A percentile compares a stretch with the other conserved stretches of the same genome.
These are phyloP conservation scores for Lithosia quadra DNA, from an alignment of 2,888 invertebrate species.

Conservation along the genomic window DNA sequence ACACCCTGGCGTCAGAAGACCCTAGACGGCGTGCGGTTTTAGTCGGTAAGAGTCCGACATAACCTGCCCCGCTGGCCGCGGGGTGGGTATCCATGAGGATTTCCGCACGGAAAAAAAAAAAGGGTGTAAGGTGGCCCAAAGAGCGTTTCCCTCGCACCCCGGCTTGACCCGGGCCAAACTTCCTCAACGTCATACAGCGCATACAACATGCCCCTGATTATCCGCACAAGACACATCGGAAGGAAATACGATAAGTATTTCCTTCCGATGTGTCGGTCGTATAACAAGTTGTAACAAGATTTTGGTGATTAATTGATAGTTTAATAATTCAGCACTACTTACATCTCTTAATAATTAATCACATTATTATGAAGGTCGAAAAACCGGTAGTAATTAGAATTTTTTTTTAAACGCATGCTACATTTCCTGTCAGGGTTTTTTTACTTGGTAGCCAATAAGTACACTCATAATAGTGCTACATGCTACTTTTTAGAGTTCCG, in stretches of 20 bases:
- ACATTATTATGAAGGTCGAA: neutral
- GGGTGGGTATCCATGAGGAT: too few relatives aligned
- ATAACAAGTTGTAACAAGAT: neutral
- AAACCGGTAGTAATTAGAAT: neutral
- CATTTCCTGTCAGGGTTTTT: neutral
- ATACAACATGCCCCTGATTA: neutral
- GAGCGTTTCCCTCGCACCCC: too few relatives aligned
- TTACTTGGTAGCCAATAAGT: neutral
- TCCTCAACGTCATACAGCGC: neutral
- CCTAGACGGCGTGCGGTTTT: too few relatives aligned
- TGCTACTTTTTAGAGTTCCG: too few relatives aligned
- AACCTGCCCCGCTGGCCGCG: too few relatives aligned
- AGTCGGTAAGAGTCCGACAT: too few relatives aligned
- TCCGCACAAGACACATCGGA: neutral
- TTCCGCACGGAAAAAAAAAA: too few relatives aligned
- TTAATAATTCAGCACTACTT: neutral
- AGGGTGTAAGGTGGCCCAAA: too few relatives aligned
- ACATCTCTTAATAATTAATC: neutral
- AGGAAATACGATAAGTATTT: neutral
- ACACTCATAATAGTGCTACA: neutral
- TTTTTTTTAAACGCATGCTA: neutral
- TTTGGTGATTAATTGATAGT: neutral
- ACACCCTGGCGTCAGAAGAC: too few relatives aligned
- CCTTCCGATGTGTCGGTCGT: too few relatives aligned
- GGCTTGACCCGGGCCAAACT: too few relatives aligned